Base-by-base conservation (phyloP, 2,113 vertebrate species). In the Progne subis region DNA sequence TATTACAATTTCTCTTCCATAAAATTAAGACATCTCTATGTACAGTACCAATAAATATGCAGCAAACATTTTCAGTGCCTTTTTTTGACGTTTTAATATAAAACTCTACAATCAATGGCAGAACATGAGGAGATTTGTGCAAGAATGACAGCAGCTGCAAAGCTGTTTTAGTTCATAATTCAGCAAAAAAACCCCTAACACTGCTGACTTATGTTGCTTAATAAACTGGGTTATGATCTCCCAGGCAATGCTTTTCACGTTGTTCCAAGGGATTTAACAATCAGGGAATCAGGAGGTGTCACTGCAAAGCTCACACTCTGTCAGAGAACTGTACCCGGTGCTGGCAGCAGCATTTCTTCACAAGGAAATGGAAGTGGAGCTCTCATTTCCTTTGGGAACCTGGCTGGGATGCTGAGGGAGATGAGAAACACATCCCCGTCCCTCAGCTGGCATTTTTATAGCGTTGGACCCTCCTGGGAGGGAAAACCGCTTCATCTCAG, bases 21-120 rank as follows among this genome's bases (percentile, higher is more conserved):
- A 92, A 90, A 84, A 88, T 70, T 17, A 86, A 86, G 76, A 86
- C 64, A 83, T 91, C 31, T 85, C 2, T 86, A 71, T 74, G 46
- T 93, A 94, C 85, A 88, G 49, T 69, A 83, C 46, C 76, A 96
- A 96, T 96, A 96, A 96, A 97, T 94, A 97, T 31, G 53, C 80
- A 93, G n/a, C 60, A 94, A 93, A 86, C 25, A 78, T 31, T 88
- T 83, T 92, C 93, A 92, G 93, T 88, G 86, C 68, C 18, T 83
- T 85, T 75, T n/a, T 69, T 72, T 69, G 49, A 88, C 26, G 23
- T 94, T 95, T 95, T 93, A 88, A 95, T 94, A 92, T 86, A 92
- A 96, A 96, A 94, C 76, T 94, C 39, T 86, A 78, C 82, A 47
- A 68, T 68, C 56, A 57, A 14, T 64, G 59, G 71, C 65, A 88